Evolutionary conservation across 92 coral and sea anemone species (phyloP).

Genomic region (Phenganax stokvisi): DNA sequence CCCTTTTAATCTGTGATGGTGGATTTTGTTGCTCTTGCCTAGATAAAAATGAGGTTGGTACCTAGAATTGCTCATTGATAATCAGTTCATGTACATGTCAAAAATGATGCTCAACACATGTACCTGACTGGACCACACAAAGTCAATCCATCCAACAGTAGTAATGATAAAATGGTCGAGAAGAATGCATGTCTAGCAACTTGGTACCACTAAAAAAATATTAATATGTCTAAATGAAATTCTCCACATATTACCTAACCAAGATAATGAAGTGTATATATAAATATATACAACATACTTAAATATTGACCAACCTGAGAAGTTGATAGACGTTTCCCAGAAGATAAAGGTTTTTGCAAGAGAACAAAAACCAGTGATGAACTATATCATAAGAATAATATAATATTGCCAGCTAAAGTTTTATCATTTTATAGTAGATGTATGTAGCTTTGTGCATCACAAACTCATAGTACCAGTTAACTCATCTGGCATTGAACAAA

Average conservation of each 20-base stretch:
- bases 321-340: slow-evolving; percentile 73
- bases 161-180: slow-evolving; percentile 68
- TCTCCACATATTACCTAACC: too few species aligned
- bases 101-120: background rate
- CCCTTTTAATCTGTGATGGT: too few species aligned
- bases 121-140: slow-evolving; percentile 97
- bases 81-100: background rate
- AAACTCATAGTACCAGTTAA: too few species aligned
- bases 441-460: too few species aligned
- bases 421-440: too few species aligned
- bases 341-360: slow-evolving; percentile 87
- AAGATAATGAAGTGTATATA: too few species aligned
- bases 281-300: background rate
- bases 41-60: too few species aligned
- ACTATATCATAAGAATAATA: slow-evolving; percentile 34
- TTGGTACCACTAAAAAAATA: slow-evolving; percentile 79
- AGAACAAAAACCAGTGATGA: slow-evolving; percentile 72
- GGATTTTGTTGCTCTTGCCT: too few species aligned
- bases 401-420: too few species aligned
- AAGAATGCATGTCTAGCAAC: slow-evolving; percentile 77
- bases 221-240: background rate
- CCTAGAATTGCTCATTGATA: too few species aligned
- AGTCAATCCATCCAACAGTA: slow-evolving; percentile 87
- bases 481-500: too few species aligned
- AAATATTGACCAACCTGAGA: slow-evolving; percentile 58